Percentiles rank a stretch among this genome's conserved stretches.
phyloP scores from a whole-genome alignment of 2,113 vertebrate species.

The Percopsis transmontana region DNA sequence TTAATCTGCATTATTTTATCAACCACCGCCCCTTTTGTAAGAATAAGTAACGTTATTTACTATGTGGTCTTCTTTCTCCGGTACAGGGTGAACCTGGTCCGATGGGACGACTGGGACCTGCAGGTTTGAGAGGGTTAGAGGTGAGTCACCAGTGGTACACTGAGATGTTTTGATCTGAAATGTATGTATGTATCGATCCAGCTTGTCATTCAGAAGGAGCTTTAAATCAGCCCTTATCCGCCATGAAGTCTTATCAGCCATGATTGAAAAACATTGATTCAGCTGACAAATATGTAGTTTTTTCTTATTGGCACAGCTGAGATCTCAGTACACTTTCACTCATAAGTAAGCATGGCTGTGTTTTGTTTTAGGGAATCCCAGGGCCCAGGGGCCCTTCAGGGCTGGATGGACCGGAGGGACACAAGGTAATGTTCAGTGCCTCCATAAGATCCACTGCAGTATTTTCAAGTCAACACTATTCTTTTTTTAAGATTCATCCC shows the following conservation, averaged over 20 bases:
- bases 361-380: conserved; percentile 58
- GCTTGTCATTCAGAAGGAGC: background rate
- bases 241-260: background rate
- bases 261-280: conserved; percentile 6
- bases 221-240: conserved; percentile 15
- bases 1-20: background rate
- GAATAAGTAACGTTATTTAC: background rate
- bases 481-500: too few species aligned
- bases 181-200: background rate
- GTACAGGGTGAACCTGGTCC: conserved; percentile 82
- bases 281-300: background rate
- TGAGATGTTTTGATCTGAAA: background rate
- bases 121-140: conserved; percentile 75
- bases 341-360: background rate
- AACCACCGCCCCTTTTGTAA: background rate
- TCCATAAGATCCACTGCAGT: background rate
- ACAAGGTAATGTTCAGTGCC: conserved; percentile 74
- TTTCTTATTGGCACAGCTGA: background rate
- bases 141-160: conserved; percentile 62
- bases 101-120: conserved; percentile 74
- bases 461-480: background rate
- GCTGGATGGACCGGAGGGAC: conserved; percentile 73
- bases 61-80: conserved; percentile 10
- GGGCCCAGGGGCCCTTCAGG: conserved; percentile 77
- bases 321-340: background rate